Conservation (phyloP, 1,140 invertebrate species). For the Drosophila sucinea region DNA sequence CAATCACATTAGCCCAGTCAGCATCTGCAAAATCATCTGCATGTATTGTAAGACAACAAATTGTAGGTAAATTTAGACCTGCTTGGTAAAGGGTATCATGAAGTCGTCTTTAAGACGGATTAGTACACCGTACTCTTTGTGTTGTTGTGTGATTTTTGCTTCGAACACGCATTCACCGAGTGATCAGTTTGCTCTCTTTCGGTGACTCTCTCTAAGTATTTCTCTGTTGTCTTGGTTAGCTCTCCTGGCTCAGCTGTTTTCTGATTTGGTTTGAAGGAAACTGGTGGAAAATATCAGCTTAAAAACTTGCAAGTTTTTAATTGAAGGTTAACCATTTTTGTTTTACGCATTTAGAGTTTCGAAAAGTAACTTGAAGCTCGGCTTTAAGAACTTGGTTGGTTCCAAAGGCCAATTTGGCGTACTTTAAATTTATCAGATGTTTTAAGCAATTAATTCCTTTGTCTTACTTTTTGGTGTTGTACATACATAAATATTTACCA, state of each 20-base stretch:
- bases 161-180: constrained; percentile 36
- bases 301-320: constrained; percentile 29
- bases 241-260: constrained; percentile 9
- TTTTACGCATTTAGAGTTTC: constrained; percentile 6
- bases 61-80: no score
- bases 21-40: no score
- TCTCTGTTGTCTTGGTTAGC: constrained; percentile 8
- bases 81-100: background rate
- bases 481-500: constrained; percentile 36
- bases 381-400: background rate
- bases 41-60: no score
- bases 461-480: constrained; percentile 19
- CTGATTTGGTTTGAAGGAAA: constrained; percentile 18
- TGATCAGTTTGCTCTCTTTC: constrained; percentile 33
- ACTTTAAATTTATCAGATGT: constrained; percentile 23
- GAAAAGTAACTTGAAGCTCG: constrained; percentile 28
- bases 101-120: background rate
- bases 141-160: background rate
- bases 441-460: constrained; percentile 42
- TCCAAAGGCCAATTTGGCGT: constrained; percentile 42
- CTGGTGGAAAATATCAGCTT: constrained; percentile 22
- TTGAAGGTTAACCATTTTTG: constrained; percentile 43
- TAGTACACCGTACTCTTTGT: background rate
- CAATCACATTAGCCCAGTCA: background rate
- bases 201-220: background rate